Percentiles rank a stretch among this genome's conserved stretches.
Evolutionary conservation across 2,113 vertebrate genomes (phyloP).

Genomic region (Sapajus apella): DNA sequence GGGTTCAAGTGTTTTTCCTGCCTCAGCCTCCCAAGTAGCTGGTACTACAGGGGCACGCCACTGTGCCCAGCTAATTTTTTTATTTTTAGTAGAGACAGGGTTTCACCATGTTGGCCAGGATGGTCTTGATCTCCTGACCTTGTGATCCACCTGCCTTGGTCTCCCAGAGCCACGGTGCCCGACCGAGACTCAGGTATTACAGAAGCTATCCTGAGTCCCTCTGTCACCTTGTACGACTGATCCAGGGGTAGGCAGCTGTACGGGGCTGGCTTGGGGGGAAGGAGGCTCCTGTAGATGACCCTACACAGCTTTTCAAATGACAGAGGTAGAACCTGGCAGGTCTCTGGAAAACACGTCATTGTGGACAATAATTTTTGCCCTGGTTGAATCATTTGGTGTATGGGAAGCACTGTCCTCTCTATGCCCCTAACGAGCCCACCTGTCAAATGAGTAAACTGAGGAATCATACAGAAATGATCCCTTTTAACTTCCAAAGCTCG

Average conservation of each 20-base stretch:
- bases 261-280: too few relatives aligned
- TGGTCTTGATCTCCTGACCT: too few relatives aligned
- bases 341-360: background rate
- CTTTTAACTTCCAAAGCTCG: background rate
- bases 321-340: background rate
- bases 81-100: too few relatives aligned
- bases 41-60: too few relatives aligned
- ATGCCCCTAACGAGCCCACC: rapidly evolving
- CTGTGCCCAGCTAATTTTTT: too few relatives aligned
- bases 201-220: background rate
- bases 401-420: rapidly evolving
- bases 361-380: background rate
- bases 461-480: background rate
- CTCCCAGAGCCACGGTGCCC: too few relatives aligned
- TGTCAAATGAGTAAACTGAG: background rate
- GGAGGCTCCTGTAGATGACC: background rate
- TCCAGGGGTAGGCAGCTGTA: background rate
- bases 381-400: too few relatives aligned
- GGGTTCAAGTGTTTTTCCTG: too few relatives aligned
- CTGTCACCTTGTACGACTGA: background rate
- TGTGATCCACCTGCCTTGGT: too few relatives aligned
- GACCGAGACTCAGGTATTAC: background rate
- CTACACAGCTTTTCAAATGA: background rate
- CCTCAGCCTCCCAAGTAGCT: too few relatives aligned
- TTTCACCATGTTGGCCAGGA: too few relatives aligned